These are phyloP conservation scores for Scelioninae gen. 1 DNA, from an alignment of 2,888 invertebrate species.

Conservation along the genomic window DNA sequence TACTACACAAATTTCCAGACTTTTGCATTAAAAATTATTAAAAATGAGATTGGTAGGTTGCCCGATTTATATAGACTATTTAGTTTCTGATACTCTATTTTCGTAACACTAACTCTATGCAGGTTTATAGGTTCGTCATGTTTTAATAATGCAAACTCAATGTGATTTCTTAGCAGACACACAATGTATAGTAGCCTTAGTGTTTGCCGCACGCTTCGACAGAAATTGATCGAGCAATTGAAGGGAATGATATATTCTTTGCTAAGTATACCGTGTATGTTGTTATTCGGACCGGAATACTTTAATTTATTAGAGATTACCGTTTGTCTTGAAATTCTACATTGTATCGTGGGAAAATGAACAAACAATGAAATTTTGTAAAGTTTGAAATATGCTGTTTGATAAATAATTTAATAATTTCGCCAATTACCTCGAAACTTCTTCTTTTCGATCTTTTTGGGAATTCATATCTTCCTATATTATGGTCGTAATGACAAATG, in stretches of 20 bases:
- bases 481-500: too few relatives aligned
- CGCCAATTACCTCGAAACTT: too few relatives aligned
- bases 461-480: too few relatives aligned
- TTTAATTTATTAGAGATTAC: background rate
- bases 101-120: constrained; percentile 1
- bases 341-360: too few relatives aligned
- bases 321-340: too few relatives aligned
- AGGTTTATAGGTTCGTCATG: constrained; percentile 42
- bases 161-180: constrained; percentile 14
- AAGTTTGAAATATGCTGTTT: too few relatives aligned
- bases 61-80: constrained; percentile 10
- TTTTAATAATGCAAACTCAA: constrained; percentile 52
- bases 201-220: constrained; percentile 19
- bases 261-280: constrained; percentile 19
- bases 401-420: too few relatives aligned
- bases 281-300: constrained; percentile 24
- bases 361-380: too few relatives aligned
- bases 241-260: constrained; percentile 33
- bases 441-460: too few relatives aligned
- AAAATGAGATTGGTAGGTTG: background rate
- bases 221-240: constrained; percentile 43
- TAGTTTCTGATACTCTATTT: constrained; percentile 1
- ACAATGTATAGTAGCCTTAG: constrained; percentile 36
- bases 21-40: too few relatives aligned
- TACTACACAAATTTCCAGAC: too few relatives aligned